These are phyloP conservation scores for Ficedula albicollis DNA, from an alignment of 2,797 vertebrate species.

Conservation along the genomic window DNA sequence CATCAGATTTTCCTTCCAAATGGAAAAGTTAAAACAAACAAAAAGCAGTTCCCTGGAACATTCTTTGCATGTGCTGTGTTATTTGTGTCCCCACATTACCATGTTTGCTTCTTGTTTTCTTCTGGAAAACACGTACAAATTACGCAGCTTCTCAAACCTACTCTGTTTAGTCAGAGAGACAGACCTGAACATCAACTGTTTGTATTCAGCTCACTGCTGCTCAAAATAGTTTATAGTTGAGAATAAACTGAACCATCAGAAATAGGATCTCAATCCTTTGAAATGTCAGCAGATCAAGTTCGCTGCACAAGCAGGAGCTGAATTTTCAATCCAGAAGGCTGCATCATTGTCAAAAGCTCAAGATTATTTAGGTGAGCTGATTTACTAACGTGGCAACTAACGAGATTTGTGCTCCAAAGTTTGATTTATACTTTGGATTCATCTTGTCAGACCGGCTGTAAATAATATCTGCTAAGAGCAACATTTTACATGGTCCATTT, in stretches of 20 bases:
- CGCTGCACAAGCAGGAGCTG: constrained; percentile 41
- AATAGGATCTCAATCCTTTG: constrained; percentile 69
- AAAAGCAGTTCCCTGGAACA: neutral
- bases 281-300: constrained; percentile 73
- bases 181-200: constrained; percentile 57
- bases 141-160: neutral
- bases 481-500: constrained; percentile 40
- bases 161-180: neutral
- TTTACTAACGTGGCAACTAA: constrained; percentile 62
- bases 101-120: constrained; percentile 13
- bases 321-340: constrained; percentile 56
- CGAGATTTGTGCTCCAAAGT: constrained; percentile 56
- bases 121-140: neutral
- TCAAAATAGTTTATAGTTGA: constrained; percentile 68
- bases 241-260: constrained; percentile 71
- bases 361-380: constrained; percentile 71
- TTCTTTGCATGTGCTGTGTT: neutral
- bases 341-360: constrained; percentile 44
- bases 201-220: constrained; percentile 52
- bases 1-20: constrained; percentile 18
- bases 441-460: constrained; percentile 23
- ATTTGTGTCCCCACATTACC: neutral
- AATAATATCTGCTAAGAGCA: constrained; percentile 57
- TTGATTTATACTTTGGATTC: constrained; percentile 57
- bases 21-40: constrained; percentile 1